Evolutionary conservation across 2,888 invertebrate genomes (phyloP), one percentile per base, ranked within the genome.

Genomic region (Campoletis raptor): DNA sequence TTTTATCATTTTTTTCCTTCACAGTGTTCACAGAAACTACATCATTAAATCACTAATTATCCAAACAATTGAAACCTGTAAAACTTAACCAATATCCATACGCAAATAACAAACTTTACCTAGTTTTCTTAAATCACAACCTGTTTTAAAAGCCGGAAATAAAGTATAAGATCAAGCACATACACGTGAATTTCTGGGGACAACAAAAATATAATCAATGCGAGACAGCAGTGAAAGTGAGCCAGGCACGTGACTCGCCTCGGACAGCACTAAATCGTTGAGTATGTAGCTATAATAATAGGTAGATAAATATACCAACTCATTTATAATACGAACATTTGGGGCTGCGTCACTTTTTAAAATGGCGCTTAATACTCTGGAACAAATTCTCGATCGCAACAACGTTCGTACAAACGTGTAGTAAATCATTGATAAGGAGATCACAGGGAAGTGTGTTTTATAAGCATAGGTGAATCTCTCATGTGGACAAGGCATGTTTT

Each of bases 171-270:
- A 83, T 80, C 73, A 80, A 84, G 84, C 67, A 81, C 67, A 66
- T 36, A 79, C 73, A 69, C 76, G 70, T 74, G 74, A 67, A 61
- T 70, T 61, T 73, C 54, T 57, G 48, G 42, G 24, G 66, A 80
- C 80, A 80, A 36, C 24, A 37, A 48, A 61, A 78, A 52, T 52
- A 77, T 81, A 77, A 85, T 83, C 66, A 79, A 82, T 72, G 37
- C 61, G 66, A 52, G 36, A 81, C 79, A 54, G 61, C 84, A 87
- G 87, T 87, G 87, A 87, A 87, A 87, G 87, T 87, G 81, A 87
- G 76, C 36, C 84, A 86, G 66, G 78, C 87, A 83, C 87, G 87
- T 87, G 87, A 87, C 81, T 74, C 83, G 87, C 87, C 64, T 87
- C 78, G 42, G 40, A 66, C 82, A 83, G 74, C 67, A 18, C 54